These are phyloP conservation scores for Brachyhypopomus occidentalis DNA, from an alignment of 2,113 vertebrate genomes.

Conservation along the genomic window DNA sequence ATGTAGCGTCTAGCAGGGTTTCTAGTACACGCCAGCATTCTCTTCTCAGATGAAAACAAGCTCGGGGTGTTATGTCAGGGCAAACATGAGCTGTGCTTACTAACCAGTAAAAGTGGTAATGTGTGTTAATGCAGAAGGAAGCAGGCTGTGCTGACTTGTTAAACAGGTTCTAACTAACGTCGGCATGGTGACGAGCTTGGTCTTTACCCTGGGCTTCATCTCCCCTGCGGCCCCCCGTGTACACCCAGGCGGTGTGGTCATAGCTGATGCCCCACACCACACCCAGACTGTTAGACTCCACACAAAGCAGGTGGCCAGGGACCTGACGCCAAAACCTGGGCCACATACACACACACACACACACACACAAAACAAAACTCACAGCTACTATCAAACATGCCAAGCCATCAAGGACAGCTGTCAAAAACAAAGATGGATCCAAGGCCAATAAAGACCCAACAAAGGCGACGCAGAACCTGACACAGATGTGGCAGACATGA, in stretches of 20 bases:
- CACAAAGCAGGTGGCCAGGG: conserved; percentile 86
- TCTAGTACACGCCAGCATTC: not conserved
- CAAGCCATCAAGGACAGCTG: conserved; percentile 14
- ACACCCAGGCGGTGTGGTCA: conserved; percentile 90
- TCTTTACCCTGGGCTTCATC: conserved; percentile 83
- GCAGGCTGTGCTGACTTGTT: not conserved
- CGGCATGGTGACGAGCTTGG: not conserved
- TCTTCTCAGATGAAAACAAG: not conserved
- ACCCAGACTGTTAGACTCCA: conserved; percentile 88
- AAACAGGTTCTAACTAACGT: conserved; percentile 1
- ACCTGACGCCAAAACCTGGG: conserved; percentile 96
- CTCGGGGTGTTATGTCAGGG: not conserved
- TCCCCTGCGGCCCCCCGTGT: conserved; percentile 81
- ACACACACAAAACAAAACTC: conserved; percentile 1
- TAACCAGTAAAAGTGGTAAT: not conserved
- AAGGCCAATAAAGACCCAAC: not conserved
- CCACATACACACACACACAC: conserved; percentile 51
- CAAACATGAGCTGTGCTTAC: conserved; percentile 9
- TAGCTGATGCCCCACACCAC: conserved; percentile 94
- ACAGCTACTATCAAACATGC: conserved; percentile 33
- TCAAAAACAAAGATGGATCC: not conserved
- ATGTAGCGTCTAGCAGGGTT: not conserved
- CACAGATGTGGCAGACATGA: too few relatives aligned
- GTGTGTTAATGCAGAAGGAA: not conserved
- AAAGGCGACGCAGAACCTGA: not conserved